Evolutionary conservation across 2,888 invertebrate genomes (phyloP).

Genomic region (Hirtodrosophila duncani): DNA sequence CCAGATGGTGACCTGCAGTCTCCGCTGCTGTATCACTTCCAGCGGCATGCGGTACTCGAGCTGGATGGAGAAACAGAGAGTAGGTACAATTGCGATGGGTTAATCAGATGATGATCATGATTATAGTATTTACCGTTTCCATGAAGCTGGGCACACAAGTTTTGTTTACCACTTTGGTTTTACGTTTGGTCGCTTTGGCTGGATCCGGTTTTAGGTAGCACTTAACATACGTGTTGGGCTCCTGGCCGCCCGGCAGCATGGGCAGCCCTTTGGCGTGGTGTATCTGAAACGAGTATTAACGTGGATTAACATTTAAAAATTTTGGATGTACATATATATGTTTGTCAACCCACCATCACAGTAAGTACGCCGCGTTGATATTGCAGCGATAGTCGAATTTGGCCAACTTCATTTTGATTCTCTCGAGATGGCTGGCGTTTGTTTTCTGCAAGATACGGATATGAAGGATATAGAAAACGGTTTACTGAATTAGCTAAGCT

Average conservation of each 20-base stretch:
- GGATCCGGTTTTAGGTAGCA: constrained; percentile 95
- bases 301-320: too few relatives aligned
- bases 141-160: constrained; percentile 98
- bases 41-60: constrained; percentile 92
- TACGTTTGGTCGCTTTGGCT: constrained; percentile 94
- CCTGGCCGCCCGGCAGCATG: constrained; percentile 86
- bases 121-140: constrained; percentile 87
- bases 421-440: constrained; percentile 74
- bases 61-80: constrained; percentile 78
- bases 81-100: neutral
- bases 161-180: constrained; percentile 94
- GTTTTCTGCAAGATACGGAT: constrained; percentile 40
- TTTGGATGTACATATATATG: too few relatives aligned
- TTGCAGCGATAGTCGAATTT: constrained; percentile 88
- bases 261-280: constrained; percentile 94
- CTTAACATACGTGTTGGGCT: constrained; percentile 93
- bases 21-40: constrained; percentile 86
- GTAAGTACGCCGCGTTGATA: constrained; percentile 86
- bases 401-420: constrained; percentile 81
- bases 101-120: too few relatives aligned
- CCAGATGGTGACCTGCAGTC: constrained; percentile 96
- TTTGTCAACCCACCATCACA: constrained; percentile 87
- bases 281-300: constrained; percentile 78
- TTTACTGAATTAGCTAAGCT: too few relatives aligned
- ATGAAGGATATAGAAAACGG: neutral